phyloP scores from a whole-genome alignment of 2,888 invertebrate genomes.

The Melieria picta region DNA sequence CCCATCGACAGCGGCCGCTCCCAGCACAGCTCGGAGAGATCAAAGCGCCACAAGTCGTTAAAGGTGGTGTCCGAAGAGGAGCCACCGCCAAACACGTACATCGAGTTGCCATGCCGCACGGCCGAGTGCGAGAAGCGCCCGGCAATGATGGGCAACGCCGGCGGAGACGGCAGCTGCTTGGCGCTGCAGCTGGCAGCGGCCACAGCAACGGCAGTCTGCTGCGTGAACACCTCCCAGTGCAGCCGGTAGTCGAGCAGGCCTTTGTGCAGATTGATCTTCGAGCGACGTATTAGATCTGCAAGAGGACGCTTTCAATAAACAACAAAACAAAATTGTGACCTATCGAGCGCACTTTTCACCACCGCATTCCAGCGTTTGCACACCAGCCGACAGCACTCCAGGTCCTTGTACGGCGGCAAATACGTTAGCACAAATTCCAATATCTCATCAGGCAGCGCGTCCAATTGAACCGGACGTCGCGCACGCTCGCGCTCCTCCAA shows the following conservation, averaged over 20 bases:
- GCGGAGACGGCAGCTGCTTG: constrained; percentile 45
- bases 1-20: constrained; percentile 80
- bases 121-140: constrained; percentile 94
- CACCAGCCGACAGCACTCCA: constrained; percentile 86
- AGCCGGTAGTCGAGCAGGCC: constrained; percentile 81
- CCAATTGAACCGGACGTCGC: constrained; percentile 16
- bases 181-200: constrained; percentile 62
- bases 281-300: constrained; percentile 82
- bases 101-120: constrained; percentile 82
- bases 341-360: constrained; percentile 77
- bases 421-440: constrained; percentile 90
- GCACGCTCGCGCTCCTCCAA: too few relatives aligned
- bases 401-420: constrained; percentile 89
- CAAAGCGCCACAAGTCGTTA: constrained; percentile 95
- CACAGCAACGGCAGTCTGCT: constrained; percentile 44
- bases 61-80: constrained; percentile 94
- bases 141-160: constrained; percentile 77
- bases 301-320: constrained; percentile 36
- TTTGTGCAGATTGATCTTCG: constrained; percentile 78
- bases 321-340: neutral
- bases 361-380: constrained; percentile 87
- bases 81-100: constrained; percentile 97
- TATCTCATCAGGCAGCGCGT: constrained; percentile 86
- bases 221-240: constrained; percentile 74
- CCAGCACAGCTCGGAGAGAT: constrained; percentile 88